A percentile compares a stretch with the other conserved stretches of the same genome.
Conservation (phyloP, 1,140 invertebrate genomes). For the Bombus huntii region DNA sequence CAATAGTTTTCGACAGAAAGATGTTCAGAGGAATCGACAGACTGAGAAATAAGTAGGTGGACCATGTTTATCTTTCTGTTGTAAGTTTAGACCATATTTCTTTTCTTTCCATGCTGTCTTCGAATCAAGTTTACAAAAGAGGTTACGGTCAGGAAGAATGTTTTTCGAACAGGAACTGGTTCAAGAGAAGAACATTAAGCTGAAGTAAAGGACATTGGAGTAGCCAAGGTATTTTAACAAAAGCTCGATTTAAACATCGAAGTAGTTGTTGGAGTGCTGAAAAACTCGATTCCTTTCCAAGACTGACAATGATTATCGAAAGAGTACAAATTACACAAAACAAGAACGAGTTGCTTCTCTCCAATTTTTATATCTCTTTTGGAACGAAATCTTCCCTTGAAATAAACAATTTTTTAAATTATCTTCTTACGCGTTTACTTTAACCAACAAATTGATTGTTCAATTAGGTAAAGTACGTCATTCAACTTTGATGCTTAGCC, state of each 20-base stretch:
- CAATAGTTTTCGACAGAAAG: background rate
- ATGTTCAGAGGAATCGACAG: background rate
- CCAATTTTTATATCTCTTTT: too few relatives aligned
- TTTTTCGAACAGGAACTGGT: slow-evolving; percentile 6
- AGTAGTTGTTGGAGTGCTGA: background rate
- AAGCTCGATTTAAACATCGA: background rate
- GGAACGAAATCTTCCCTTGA: background rate
- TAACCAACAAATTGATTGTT: background rate
- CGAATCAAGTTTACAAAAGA: background rate
- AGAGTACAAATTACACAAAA: too few relatives aligned
- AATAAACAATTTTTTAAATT: background rate
- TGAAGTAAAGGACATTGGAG: background rate
- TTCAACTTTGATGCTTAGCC: background rate
- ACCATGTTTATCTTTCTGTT: background rate
- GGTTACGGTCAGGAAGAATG: slow-evolving; percentile 4
- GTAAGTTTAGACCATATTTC: too few relatives aligned
- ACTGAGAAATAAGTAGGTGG: background rate
- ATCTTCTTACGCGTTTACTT: background rate
- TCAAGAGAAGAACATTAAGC: slow-evolving; percentile 9
- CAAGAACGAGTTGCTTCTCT: background rate
- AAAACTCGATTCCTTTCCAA: background rate
- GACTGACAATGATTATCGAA: background rate
- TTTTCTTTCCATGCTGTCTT: background rate
- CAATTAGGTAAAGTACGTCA: background rate
- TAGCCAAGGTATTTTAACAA: background rate